Evolutionary conservation across 2,888 invertebrate genomes (phyloP).

Genomic region (Pimpla rufipes): DNA sequence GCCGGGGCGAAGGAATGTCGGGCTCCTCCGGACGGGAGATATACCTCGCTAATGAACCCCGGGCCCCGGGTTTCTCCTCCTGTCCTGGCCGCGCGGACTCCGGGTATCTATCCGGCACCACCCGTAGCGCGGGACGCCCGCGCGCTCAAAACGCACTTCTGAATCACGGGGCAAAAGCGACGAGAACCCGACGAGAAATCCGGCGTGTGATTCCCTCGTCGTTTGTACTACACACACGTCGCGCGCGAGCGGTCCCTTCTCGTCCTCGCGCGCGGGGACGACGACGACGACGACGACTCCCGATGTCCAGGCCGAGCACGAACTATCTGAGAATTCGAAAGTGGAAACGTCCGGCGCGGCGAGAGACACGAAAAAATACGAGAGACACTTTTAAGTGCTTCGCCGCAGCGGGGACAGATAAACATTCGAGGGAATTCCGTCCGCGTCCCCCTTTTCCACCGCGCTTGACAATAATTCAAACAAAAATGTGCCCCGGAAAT

Average conservation of each 20-base stretch:
- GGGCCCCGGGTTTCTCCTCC: conserved; percentile 67
- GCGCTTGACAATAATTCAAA: not conserved
- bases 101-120: conserved; percentile 67
- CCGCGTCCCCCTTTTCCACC: not conserved
- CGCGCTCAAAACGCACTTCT: conserved; percentile 63
- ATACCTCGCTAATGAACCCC: conserved; percentile 82
- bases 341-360: conserved; percentile 14
- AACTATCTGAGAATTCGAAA: conserved; percentile 55
- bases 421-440: conserved; percentile 34
- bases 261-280: no score
- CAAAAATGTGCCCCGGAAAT: conserved; percentile 2
- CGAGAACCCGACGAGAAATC: conserved; percentile 32
- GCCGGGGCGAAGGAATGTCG: conserved; percentile 80
- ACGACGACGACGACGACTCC: conserved; percentile 11
- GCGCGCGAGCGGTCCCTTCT: conserved; percentile 20
- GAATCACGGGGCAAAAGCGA: conserved; percentile 62
- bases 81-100: conserved; percentile 51
- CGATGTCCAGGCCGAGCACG: conserved; percentile 1
- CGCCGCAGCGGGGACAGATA: conserved; percentile 1
- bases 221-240: conserved; percentile 4
- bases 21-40: conserved; percentile 73
- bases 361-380: conserved; percentile 18
- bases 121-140: conserved; percentile 63
- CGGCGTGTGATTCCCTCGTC: conserved; percentile 28
- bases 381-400: conserved; percentile 44